phyloP scores from a whole-genome alignment of 2,113 vertebrate genomes.

The Takifugu flavidus region DNA sequence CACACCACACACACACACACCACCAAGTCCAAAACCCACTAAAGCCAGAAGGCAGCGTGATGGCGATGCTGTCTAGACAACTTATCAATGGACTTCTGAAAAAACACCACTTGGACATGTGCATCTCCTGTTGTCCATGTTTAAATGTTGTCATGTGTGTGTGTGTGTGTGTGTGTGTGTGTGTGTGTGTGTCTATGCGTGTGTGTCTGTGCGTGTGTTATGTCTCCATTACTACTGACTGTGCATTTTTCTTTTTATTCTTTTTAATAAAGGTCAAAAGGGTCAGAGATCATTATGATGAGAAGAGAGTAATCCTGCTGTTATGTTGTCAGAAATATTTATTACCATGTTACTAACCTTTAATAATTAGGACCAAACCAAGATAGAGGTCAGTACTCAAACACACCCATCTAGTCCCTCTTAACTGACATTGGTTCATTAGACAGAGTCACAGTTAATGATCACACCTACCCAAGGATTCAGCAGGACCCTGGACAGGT shows the following conservation, averaged over 20 bases:
- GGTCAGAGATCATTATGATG: slow-evolving; percentile 43
- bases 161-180: background rate
- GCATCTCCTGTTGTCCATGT: no score
- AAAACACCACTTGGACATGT: background rate
- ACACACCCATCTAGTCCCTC: no score
- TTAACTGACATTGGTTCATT: no score
- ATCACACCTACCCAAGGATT: no score
- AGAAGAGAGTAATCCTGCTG: background rate
- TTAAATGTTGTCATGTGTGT: background rate
- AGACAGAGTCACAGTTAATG: no score
- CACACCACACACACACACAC: no score
- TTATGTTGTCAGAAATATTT: no score
- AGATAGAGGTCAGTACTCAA: no score
- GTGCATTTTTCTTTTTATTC: slow-evolving; percentile 39
- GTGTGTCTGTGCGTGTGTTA: slow-evolving; percentile 10
- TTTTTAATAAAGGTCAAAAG: slow-evolving; percentile 43
- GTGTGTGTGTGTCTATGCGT: background rate
- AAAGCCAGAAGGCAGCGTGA: slow-evolving; percentile 34
- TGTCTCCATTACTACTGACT: slow-evolving; percentile 45
- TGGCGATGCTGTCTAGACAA: slow-evolving; percentile 50
- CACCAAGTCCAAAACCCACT: slow-evolving; percentile 17
- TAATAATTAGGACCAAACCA: no score
- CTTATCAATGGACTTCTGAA: slow-evolving; percentile 34
- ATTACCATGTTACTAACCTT: no score
- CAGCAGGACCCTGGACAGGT: no score